Evolutionary conservation across 2,113 vertebrate species (phyloP).

Genomic region (Solea senegalensis): DNA sequence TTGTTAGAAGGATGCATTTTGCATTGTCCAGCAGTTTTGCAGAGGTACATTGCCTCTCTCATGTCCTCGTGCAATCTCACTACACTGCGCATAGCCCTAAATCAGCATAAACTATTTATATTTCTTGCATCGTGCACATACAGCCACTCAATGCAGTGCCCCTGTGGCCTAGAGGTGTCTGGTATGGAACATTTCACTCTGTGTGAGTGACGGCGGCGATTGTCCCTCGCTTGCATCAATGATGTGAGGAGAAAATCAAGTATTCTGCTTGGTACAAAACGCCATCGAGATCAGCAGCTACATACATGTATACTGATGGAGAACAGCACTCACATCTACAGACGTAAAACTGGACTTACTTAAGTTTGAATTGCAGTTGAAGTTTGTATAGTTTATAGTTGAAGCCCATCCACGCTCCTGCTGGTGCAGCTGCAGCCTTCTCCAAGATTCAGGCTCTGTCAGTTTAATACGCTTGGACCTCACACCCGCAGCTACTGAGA

Average conservation of each 20-base stretch:
- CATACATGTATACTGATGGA: not conserved
- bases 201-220: conserved; percentile 52
- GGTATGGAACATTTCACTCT: conserved; percentile 31
- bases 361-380: too few relatives aligned
- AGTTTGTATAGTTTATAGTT: not conserved
- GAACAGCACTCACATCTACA: not conserved
- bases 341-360: not conserved
- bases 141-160: conserved; percentile 54
- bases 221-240: conserved; percentile 27
- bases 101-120: conserved; percentile 79
- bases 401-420: conserved; percentile 26
- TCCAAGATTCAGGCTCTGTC: conserved; percentile 64
- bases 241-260: conserved; percentile 16
- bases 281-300: not conserved
- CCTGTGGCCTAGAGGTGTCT: conserved; percentile 42
- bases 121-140: conserved; percentile 67
- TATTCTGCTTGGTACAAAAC: not conserved
- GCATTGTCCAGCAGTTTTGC: conserved; percentile 58
- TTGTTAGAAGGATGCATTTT: conserved; percentile 49
- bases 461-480: conserved; percentile 71
- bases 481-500: conserved; percentile 69
- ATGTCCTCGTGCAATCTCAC: conserved; percentile 44
- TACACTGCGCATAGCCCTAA: conserved; percentile 55
- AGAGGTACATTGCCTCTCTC: conserved; percentile 44
- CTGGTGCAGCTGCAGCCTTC: conserved; percentile 39